Evolutionary conservation across 2,888 invertebrate species (phyloP).

Genomic region (Beris chalybata): DNA sequence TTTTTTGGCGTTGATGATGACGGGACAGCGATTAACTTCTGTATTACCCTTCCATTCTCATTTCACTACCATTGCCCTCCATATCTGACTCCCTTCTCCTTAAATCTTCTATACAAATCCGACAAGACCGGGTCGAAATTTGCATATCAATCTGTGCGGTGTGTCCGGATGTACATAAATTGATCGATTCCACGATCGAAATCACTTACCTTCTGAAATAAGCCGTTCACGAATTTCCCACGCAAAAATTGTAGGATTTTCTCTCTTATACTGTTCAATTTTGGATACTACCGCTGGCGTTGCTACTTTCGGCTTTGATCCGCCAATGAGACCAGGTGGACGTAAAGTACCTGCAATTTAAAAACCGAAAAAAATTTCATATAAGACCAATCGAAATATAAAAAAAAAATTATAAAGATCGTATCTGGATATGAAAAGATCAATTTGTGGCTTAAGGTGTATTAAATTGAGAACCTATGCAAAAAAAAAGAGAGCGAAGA

Average conservation of each 20-base stretch:
- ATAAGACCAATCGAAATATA: conserved; percentile 1
- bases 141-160: conserved; percentile 43
- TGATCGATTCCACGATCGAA: conserved; percentile 43
- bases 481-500: too few species aligned
- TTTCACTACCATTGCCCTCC: background rate
- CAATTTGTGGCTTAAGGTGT: conserved; percentile 22
- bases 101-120: too few species aligned
- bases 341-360: conserved; percentile 76
- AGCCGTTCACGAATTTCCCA: conserved; percentile 98
- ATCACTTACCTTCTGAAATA: conserved; percentile 86
- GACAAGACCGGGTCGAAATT: conserved; percentile 28
- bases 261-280: conserved; percentile 97
- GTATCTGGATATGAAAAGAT: conserved; percentile 20
- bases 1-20: conserved; percentile 37
- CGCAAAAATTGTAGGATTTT: conserved; percentile 97
- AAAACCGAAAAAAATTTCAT: conserved; percentile 11
- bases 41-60: conserved; percentile 11
- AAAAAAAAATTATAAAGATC: conserved; percentile 28
- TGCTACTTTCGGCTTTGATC: conserved; percentile 96
- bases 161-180: conserved; percentile 54
- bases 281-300: conserved; percentile 96
- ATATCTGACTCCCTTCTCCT: too few species aligned
- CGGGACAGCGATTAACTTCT: conserved; percentile 26
- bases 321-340: conserved; percentile 89
- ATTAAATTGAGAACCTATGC: too few species aligned